Base-by-base conservation (phyloP, 1,140 invertebrate species). In the Mycetomoellerius zeteki region DNA sequence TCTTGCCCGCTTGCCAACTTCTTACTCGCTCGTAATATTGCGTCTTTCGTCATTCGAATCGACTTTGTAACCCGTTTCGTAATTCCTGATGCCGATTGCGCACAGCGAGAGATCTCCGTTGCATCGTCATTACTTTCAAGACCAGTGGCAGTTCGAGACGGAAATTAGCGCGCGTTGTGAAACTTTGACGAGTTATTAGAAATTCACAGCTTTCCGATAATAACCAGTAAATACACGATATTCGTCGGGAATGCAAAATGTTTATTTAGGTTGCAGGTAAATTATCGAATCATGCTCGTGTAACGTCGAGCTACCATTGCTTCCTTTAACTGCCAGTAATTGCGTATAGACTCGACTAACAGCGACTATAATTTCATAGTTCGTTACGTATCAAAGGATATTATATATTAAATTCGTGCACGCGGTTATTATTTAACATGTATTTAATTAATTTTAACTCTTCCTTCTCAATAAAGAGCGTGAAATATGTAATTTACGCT, bases 201-300 rank as follows among this genome's bases (percentile, higher is more conserved):
- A 82, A 60, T 82, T 82, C 54, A 19, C 76, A n/a, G 33, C 60
- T 80, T 10, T 62, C 37, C n/a, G 80, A 73, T 82, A 82, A 82
- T 82, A 58, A 24, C 19, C 21, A 21, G 33, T 52, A 60, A 82
- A 60, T 82, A 72, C 3, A 16, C 47, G 14, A 37, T 37, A 73
- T 72, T 73, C 43, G 33, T 19, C 50, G 14, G 24, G 21, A 58
- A 47, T 56, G 33, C 52, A 72, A 69, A 69, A 69, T 27, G 67
- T 72, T 56, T 56, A 82, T 58, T 54, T 27, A 80, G 6, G 21
- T 54, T 56, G 8, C 16, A 27, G 27, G 12, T 69, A 50, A 69
- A 47, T 47, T 69, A 50, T 24, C 7, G 21, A 50, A 67, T 16
- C 47, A 3, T 21, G 43, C 3, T 65, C 27, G 62, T 14, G 14